phyloP scores from a whole-genome alignment of 2,113 vertebrate species.

The Emydocephalus ijimae region DNA sequence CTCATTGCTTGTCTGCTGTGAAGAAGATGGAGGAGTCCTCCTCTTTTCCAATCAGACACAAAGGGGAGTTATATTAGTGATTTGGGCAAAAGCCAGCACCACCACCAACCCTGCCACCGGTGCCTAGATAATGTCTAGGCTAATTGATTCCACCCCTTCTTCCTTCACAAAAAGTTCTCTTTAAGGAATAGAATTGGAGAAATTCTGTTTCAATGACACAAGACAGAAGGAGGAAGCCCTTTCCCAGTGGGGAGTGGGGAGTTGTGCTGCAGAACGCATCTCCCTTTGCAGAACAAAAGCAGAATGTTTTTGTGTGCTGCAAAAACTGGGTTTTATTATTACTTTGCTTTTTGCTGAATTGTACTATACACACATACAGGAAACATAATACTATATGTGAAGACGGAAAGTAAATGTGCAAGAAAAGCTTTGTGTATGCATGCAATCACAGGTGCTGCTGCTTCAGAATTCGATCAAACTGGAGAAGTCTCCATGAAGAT shows the following conservation, averaged over 20 bases:
- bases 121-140: not conserved
- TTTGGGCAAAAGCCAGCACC: not conserved
- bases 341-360: not conserved
- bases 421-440: not conserved
- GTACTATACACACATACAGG: not conserved
- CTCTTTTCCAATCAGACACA: not conserved
- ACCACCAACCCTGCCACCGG: not conserved
- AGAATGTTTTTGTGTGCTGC: not conserved
- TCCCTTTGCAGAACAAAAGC: not conserved
- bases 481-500: not conserved
- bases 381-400: not conserved
- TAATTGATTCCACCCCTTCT: not conserved
- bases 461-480: not conserved
- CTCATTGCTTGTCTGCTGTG: not conserved
- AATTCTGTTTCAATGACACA: not conserved
- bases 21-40: not conserved
- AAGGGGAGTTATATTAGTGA: not conserved
- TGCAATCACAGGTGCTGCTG: not conserved
- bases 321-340: not conserved
- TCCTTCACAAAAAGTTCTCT: not conserved
- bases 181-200: not conserved
- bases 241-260: not conserved
- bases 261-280: not conserved
- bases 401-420: not conserved
- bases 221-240: not conserved